phyloP scores from a whole-genome alignment of 1,140 invertebrate genomes.

The Acyrthosiphon pisum region DNA sequence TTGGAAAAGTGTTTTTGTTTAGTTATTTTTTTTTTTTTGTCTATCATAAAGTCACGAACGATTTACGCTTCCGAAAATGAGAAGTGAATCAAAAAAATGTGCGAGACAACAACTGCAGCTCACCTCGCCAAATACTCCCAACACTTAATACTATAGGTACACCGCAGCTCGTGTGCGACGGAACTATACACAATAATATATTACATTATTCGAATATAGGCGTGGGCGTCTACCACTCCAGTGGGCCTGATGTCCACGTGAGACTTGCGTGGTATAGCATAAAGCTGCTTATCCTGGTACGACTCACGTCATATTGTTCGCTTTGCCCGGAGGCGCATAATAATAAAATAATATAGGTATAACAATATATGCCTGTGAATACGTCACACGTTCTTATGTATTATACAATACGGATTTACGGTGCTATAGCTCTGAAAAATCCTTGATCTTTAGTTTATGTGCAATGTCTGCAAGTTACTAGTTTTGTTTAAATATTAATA shows the following conservation, averaged over 20 bases:
- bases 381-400: background rate
- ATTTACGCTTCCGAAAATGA: background rate
- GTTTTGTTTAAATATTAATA: background rate
- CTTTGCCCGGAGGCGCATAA: background rate
- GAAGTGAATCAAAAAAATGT: too few relatives aligned
- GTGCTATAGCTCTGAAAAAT: background rate
- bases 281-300: background rate
- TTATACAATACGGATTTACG: background rate
- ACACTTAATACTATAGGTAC: background rate
- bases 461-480: background rate
- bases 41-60: background rate
- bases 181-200: too few relatives aligned
- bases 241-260: too few relatives aligned
- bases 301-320: background rate
- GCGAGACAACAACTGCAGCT: too few relatives aligned
- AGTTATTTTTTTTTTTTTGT: background rate
- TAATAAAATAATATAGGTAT: background rate
- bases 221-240: too few relatives aligned
- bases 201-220: too few relatives aligned
- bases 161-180: background rate
- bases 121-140: too few relatives aligned
- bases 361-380: too few relatives aligned
- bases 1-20: background rate
- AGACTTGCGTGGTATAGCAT: background rate
- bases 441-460: background rate